Evolutionary conservation across 2,797 vertebrate genomes (phyloP).

Genomic region (Erethizon dorsatum): DNA sequence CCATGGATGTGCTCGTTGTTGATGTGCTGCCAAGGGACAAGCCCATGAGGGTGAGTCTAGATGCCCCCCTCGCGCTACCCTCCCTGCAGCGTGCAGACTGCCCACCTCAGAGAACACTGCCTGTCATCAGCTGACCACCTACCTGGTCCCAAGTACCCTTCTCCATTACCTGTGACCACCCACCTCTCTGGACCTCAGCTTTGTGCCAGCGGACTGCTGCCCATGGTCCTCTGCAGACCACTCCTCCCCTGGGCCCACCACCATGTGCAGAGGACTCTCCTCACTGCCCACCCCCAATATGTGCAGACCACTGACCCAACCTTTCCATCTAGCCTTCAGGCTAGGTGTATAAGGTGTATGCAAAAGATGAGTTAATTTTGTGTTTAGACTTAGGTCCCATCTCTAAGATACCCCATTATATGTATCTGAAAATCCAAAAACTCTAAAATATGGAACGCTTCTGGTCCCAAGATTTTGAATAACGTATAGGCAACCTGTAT

Average conservation of each 20-base stretch:
- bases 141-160: too few relatives aligned
- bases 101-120: background rate
- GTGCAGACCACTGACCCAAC: background rate
- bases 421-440: background rate
- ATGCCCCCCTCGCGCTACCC: too few relatives aligned
- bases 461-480: background rate
- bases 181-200: too few relatives aligned
- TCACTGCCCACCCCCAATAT: background rate
- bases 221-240: background rate
- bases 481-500: background rate
- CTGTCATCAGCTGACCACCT: too few relatives aligned
- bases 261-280: background rate
- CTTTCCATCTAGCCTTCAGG: background rate
- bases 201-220: background rate
- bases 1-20: conserved; percentile 99
- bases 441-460: background rate
- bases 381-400: background rate
- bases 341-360: background rate
- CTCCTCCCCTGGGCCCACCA: background rate
- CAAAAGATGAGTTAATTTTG: background rate
- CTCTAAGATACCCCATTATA: background rate
- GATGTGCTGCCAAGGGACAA: conserved; percentile 94
- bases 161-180: too few relatives aligned
- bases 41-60: background rate
- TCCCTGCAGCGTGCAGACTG: background rate